Evolutionary conservation across 2,797 vertebrate genomes (phyloP).

Genomic region (Lagorchestes hirsutus): DNA sequence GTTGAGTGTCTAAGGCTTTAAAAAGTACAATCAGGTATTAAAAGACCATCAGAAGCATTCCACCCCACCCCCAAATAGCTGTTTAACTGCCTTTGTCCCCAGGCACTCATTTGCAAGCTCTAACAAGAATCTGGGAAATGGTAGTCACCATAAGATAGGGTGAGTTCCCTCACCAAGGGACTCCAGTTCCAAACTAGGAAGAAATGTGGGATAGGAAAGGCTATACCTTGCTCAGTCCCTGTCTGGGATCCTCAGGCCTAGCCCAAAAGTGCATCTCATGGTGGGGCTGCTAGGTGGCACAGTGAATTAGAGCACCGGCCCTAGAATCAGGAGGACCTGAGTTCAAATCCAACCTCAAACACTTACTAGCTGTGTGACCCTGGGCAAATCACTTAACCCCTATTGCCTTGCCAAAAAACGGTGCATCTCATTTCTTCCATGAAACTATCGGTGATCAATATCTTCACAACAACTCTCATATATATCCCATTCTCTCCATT

Average conservation of each 20-base stretch:
- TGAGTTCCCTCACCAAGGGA: neutral
- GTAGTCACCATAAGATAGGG: too few species aligned
- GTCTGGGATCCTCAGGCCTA: neutral
- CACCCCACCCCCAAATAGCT: neutral
- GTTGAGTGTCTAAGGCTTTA: too few species aligned
- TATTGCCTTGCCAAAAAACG: too few species aligned
- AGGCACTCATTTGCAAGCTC: neutral
- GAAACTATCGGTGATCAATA: neutral
- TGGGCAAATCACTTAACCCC: too few species aligned
- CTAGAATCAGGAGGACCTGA: too few species aligned
- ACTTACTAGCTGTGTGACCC: too few species aligned
- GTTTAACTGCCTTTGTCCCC: neutral
- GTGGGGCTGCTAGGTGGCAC: too few species aligned
- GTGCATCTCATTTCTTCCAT: neutral
- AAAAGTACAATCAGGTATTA: too few species aligned
- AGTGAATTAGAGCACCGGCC: too few species aligned
- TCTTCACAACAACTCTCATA: neutral
- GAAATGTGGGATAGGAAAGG: neutral
- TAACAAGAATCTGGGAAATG: neutral
- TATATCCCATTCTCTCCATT: too few species aligned
- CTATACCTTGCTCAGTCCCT: neutral
- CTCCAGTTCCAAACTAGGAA: neutral
- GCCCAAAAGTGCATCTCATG: neutral
- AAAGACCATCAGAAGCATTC: too few species aligned
- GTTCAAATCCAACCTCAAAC: too few species aligned